Conservation (phyloP, 2,797 vertebrate genomes). For the Hephaestus fuliginosus region DNA sequence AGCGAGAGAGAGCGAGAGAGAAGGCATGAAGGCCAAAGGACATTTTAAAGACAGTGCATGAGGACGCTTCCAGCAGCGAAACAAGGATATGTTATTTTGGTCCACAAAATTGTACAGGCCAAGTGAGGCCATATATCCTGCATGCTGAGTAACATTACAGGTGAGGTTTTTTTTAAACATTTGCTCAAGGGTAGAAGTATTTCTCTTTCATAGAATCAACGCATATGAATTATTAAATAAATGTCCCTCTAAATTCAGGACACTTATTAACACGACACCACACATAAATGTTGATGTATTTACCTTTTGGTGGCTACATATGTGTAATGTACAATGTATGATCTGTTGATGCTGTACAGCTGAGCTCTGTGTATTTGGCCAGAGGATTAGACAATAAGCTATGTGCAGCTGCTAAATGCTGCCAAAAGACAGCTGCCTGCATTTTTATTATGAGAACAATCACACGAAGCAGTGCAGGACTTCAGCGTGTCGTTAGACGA, state of each 20-base stretch:
- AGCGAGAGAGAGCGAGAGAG: not conserved
- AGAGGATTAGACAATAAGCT: not conserved
- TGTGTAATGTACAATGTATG: not conserved
- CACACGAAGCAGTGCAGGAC: conserved; percentile 24
- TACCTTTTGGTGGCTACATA: not conserved
- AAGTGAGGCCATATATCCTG: not conserved
- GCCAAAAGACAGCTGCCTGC: not conserved
- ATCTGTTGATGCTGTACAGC: not conserved
- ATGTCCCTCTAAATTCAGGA: not conserved
- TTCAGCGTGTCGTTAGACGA: conserved; percentile 12
- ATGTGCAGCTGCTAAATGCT: not conserved
- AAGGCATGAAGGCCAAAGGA: not conserved
- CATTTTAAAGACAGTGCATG: not conserved
- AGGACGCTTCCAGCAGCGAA: not conserved
- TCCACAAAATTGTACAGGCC: not conserved
- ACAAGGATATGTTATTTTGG: conserved; percentile 1
- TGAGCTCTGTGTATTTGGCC: not conserved
- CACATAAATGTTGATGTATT: not conserved
- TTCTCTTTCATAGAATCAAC: not conserved
- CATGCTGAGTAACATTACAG: not conserved
- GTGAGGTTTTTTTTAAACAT: not conserved
- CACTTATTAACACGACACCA: not conserved
- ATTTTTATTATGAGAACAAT: conserved; percentile 23
- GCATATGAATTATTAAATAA: not conserved
- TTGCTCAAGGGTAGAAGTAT: not conserved